Percentiles rank a stretch among this genome's conserved stretches.
Conservation (phyloP, 2,888 invertebrate genomes). For the Lobophora halterata region DNA sequence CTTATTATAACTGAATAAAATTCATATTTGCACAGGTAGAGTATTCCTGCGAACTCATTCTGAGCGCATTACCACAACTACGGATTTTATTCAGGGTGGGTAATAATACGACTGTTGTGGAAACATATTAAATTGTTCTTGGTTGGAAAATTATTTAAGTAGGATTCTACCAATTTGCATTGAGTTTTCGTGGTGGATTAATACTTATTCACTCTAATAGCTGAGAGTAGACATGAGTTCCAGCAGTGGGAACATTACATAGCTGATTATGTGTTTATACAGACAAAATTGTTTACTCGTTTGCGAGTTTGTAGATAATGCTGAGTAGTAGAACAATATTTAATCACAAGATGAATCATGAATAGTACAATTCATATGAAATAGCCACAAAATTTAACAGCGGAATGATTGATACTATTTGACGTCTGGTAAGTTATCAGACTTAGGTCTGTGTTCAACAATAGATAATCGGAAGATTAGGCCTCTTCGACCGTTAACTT, state of each 20-base stretch:
- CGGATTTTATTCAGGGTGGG: constrained; percentile 23
- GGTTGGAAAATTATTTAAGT: constrained; percentile 20
- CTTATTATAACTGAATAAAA: constrained; percentile 9
- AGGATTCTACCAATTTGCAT: constrained; percentile 20
- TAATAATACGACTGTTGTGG: constrained; percentile 33
- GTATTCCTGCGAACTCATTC: constrained; percentile 27
- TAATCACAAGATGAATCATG: constrained; percentile 19
- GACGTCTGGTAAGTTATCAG: constrained; percentile 36
- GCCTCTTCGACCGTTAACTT: too few relatives aligned
- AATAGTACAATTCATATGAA: constrained; percentile 25
- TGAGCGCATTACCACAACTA: constrained; percentile 36
- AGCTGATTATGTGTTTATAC: too few relatives aligned
- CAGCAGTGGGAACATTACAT: too few relatives aligned
- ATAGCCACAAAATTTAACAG: constrained; percentile 18
- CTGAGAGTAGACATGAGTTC: too few relatives aligned
- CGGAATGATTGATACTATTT: constrained; percentile 32
- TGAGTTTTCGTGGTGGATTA: too few relatives aligned
- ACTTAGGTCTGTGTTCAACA: constrained; percentile 29
- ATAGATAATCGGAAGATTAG: too few relatives aligned
- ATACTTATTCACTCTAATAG: constrained; percentile 7
- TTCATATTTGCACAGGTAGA: constrained; percentile 23
- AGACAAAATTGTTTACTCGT: too few relatives aligned
- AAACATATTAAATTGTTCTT: constrained; percentile 24
- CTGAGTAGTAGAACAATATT: too few relatives aligned
- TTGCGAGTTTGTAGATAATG: too few relatives aligned